These are phyloP conservation scores for Ictalurus punctatus DNA, from an alignment of 2,113 vertebrate genomes.

Conservation along the genomic window DNA sequence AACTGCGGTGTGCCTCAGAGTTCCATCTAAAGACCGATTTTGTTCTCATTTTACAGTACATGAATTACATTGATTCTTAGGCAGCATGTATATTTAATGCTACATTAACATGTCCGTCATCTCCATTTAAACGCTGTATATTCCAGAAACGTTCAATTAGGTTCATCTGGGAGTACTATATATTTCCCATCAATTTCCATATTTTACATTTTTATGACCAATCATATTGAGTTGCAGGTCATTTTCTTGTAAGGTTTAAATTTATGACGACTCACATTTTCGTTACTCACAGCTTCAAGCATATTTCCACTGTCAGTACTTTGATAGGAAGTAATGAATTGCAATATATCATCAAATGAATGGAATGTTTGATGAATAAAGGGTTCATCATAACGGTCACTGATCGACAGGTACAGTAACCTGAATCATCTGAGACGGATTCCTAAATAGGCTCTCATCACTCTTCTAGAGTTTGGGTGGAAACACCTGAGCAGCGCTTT, in stretches of 20 bases:
- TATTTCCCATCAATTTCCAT: background rate
- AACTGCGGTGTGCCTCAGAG: background rate
- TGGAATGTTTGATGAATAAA: slow-evolving; percentile 23
- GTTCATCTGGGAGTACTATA: background rate
- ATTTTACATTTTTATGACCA: background rate
- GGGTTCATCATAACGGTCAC: background rate
- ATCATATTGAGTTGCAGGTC: background rate
- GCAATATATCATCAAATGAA: background rate
- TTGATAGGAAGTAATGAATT: slow-evolving; percentile 5
- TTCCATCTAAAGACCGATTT: background rate
- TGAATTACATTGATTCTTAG: background rate
- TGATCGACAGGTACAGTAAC: slow-evolving; percentile 55
- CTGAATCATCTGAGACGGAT: slow-evolving; percentile 51
- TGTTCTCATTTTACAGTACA: background rate
- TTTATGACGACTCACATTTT: background rate
- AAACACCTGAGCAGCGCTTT: slow-evolving; percentile 40
- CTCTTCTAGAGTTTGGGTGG: slow-evolving; percentile 51
- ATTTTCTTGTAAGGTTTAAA: background rate
- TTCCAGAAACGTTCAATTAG: background rate
- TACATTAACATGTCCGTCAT: background rate
- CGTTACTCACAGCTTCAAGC: background rate
- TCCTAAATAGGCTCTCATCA: slow-evolving; percentile 53
- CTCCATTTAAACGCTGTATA: background rate
- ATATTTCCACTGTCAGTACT: background rate
- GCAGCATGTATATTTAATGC: background rate